phyloP scores from a whole-genome alignment of 2,888 invertebrate genomes.

The Xiphydria camelus region DNA sequence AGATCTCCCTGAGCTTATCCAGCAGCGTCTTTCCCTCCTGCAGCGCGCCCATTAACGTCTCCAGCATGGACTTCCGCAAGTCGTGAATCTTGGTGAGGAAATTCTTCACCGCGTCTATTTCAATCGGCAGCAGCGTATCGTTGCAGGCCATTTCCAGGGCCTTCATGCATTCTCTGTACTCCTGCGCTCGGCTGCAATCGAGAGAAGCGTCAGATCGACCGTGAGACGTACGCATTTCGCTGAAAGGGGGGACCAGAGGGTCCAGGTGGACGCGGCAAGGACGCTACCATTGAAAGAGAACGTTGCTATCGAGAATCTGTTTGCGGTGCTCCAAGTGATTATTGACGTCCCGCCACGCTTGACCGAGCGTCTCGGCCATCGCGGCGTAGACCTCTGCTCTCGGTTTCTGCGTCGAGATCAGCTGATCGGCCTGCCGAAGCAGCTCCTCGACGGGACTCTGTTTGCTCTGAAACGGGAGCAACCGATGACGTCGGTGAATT shows the following conservation, averaged over 20 bases:
- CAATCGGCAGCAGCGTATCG: constrained; percentile 69
- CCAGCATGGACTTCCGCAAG: constrained; percentile 71
- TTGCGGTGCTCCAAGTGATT: constrained; percentile 76
- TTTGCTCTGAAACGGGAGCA: constrained; percentile 77
- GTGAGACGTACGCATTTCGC: too few species aligned
- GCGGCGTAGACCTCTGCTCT: constrained; percentile 81
- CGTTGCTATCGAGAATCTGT: constrained; percentile 75
- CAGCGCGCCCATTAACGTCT: constrained; percentile 77
- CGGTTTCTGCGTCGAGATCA: constrained; percentile 77
- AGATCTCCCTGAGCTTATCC: constrained; percentile 72
- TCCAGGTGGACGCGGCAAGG: too few species aligned
- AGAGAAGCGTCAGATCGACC: too few species aligned
- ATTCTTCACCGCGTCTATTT: constrained; percentile 72
- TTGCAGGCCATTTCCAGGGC: constrained; percentile 71
- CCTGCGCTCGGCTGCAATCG: constrained; percentile 65
- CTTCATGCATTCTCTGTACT: constrained; percentile 71
- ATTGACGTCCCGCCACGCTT: constrained; percentile 83
- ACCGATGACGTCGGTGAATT: too few species aligned
- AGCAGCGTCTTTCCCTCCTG: constrained; percentile 78
- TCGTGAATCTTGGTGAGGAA: constrained; percentile 74
- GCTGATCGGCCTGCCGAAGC: constrained; percentile 81
- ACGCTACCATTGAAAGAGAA: constrained; percentile 72
- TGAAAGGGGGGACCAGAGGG: constrained; percentile 14
- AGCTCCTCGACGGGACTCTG: constrained; percentile 88
- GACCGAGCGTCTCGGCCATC: constrained; percentile 80